Percentiles rank a stretch among this genome's conserved stretches.
Conservation (phyloP, 2,888 invertebrate genomes). For the Pseudoips prasinana region DNA sequence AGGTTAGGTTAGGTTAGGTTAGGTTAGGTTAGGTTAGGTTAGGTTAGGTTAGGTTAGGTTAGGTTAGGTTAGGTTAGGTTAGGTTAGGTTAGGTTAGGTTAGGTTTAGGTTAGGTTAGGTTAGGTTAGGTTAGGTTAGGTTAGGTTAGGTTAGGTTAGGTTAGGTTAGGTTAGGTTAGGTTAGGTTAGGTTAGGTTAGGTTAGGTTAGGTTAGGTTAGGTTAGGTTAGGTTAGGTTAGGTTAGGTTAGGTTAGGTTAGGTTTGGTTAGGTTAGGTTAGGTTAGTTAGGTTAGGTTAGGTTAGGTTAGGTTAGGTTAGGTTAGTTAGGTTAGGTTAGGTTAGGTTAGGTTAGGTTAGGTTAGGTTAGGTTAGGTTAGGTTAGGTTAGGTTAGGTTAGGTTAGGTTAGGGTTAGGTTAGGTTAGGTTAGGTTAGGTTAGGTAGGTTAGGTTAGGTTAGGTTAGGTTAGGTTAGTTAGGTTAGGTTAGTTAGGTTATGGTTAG, state of each 20-base stretch:
- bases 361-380: slow-evolving; percentile 18
- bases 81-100: slow-evolving; percentile 18
- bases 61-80: slow-evolving; percentile 16
- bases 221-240: slow-evolving; percentile 24
- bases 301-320: slow-evolving; percentile 15
- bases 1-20: slow-evolving; percentile 15
- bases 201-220: slow-evolving; percentile 25
- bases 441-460: slow-evolving; percentile 11
- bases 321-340: slow-evolving; percentile 18
- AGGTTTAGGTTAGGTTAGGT: slow-evolving; percentile 21
- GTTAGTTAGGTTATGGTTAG: slow-evolving; percentile 10
- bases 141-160: slow-evolving; percentile 19
- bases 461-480: slow-evolving; percentile 17
- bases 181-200: slow-evolving; percentile 20
- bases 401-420: slow-evolving; percentile 17
- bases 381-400: slow-evolving; percentile 23
- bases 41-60: slow-evolving; percentile 18
- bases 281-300: slow-evolving; percentile 13
- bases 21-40: slow-evolving; percentile 17
- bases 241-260: slow-evolving; percentile 25
- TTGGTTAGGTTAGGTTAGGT: slow-evolving; percentile 15
- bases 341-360: slow-evolving; percentile 17
- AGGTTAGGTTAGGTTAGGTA: slow-evolving; percentile 12
- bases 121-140: slow-evolving; percentile 21
- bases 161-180: slow-evolving; percentile 23